Evolutionary conservation across 2,113 vertebrate genomes (phyloP).

Genomic region (Phylloscopus trochiloides): DNA sequence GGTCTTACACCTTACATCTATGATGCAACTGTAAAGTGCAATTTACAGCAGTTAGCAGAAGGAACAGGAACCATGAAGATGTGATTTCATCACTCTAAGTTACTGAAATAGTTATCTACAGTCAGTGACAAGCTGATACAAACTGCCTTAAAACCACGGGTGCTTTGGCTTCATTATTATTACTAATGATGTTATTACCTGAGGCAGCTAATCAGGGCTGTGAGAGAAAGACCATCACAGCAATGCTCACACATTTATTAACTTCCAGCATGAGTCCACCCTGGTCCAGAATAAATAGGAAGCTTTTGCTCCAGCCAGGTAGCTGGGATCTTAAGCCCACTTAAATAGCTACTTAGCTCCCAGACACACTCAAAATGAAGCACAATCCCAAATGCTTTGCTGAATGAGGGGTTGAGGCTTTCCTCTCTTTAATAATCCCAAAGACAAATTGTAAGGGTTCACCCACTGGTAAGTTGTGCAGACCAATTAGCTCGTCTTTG

Average conservation of each 20-base stretch:
- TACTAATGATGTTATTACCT: background rate
- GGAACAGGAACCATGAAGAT: background rate
- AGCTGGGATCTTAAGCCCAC: background rate
- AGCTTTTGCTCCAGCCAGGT: background rate
- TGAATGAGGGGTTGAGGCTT: background rate
- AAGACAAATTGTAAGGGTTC: background rate
- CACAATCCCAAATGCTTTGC: background rate
- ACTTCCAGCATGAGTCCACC: background rate
- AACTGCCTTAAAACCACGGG: background rate
- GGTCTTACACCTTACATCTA: background rate
- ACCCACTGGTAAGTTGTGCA: background rate
- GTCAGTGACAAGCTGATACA: background rate
- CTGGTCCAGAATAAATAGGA: background rate
- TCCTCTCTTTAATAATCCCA: background rate
- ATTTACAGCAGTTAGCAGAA: background rate
- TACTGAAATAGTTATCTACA: background rate
- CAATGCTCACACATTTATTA: background rate
- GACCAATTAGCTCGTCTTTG: background rate
- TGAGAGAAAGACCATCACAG: background rate
- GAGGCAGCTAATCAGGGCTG: background rate
- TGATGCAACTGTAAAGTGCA: background rate
- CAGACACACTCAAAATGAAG: background rate
- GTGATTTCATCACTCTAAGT: background rate
- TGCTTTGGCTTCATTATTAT: background rate
- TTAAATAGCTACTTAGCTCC: background rate